Conservation (phyloP, 2,888 invertebrate species). For the Gastracanthus pulcherrimus region DNA sequence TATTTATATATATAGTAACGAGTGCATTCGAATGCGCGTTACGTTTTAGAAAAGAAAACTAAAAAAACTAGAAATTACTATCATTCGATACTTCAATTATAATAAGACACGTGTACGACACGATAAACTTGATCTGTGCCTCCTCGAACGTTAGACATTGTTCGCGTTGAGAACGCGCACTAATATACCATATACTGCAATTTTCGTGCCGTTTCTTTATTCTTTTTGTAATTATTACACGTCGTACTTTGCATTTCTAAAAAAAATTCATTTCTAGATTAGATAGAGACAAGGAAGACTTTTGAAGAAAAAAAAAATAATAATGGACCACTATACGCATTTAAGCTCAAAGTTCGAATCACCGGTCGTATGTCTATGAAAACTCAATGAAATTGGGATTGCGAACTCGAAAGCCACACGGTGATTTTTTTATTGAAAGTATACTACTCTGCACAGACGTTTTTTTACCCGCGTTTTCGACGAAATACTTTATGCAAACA, state of each 20-base stretch:
- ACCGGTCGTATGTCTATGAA: neutral
- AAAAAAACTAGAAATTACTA: neutral
- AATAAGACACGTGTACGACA: conserved; percentile 30
- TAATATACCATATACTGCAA: no score
- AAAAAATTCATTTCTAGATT: no score
- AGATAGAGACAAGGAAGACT: no score
- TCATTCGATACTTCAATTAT: conserved; percentile 26
- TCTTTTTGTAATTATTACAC: neutral
- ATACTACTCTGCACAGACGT: neutral
- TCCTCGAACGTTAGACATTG: conserved; percentile 22
- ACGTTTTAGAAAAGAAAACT: neutral
- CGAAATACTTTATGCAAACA: no score
- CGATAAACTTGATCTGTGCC: conserved; percentile 51
- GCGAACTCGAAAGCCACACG: neutral
- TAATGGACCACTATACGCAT: conserved; percentile 10
- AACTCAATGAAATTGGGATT: conserved; percentile 8
- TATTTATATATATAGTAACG: neutral
- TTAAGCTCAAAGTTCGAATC: conserved; percentile 25
- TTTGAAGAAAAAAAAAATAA: neutral
- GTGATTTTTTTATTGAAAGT: conserved; percentile 44
- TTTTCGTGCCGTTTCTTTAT: neutral
- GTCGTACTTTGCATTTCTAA: neutral
- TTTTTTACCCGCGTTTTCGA: conserved; percentile 32
- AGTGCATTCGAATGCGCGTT: neutral
- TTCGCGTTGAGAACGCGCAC: no score